These are phyloP conservation scores for Battus philenor DNA, from an alignment of 1,140 invertebrate species.

Conservation along the genomic window DNA sequence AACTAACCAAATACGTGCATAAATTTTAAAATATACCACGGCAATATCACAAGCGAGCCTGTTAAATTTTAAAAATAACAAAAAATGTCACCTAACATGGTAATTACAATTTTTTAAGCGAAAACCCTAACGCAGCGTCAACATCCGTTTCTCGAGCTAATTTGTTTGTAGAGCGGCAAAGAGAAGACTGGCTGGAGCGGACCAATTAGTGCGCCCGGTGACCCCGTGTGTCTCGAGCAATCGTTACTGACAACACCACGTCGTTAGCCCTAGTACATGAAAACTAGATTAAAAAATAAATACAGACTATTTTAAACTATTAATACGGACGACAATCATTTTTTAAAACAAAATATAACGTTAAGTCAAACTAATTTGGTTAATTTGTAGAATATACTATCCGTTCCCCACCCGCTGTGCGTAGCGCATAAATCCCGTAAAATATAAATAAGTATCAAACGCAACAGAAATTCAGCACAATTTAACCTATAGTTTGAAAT, in stretches of 20 bases:
- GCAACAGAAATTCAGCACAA: no score
- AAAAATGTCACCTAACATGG: conserved; percentile 6
- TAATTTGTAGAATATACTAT: no score
- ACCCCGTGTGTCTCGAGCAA: conserved; percentile 25
- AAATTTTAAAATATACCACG: no score
- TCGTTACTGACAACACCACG: conserved; percentile 36
- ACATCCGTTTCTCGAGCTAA: conserved; percentile 44
- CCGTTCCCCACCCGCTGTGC: no score
- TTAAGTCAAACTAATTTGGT: no score
- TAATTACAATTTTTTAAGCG: conserved; percentile 9
- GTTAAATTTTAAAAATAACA: conserved; percentile 1
- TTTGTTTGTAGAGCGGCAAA: conserved; percentile 46
- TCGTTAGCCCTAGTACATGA: background rate
- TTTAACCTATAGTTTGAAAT: no score
- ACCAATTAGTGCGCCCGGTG: conserved; percentile 45
- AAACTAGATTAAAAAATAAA: background rate
- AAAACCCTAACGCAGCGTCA: conserved; percentile 19
- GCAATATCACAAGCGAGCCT: background rate
- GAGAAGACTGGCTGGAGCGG: conserved; percentile 33
- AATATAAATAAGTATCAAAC: no score
- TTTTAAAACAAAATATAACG: no score
- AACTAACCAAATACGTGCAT: no score
- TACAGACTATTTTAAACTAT: no score
- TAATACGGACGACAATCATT: no score
- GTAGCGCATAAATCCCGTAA: no score